Percentiles rank a stretch among this genome's conserved stretches.
These are phyloP conservation scores for Neocrepidodera transversa DNA, from an alignment of 2,888 invertebrate species.

Conservation along the genomic window DNA sequence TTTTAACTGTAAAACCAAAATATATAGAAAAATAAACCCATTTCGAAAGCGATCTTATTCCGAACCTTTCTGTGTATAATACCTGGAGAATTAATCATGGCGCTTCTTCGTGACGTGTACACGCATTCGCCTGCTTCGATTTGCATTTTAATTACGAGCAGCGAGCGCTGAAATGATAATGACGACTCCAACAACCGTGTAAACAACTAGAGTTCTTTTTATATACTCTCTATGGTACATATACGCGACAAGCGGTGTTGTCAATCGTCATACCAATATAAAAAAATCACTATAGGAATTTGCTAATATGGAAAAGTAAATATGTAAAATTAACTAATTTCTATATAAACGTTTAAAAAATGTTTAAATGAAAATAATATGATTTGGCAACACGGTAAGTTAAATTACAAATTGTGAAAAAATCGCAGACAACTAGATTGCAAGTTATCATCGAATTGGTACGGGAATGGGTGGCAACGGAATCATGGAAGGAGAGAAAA, in stretches of 20 bases:
- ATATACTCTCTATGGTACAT: background rate
- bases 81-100: slow-evolving; percentile 62
- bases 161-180: slow-evolving; percentile 71
- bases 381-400: too few relatives aligned
- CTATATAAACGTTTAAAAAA: too few relatives aligned
- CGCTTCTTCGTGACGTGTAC: slow-evolving; percentile 61
- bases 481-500: background rate
- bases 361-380: too few relatives aligned
- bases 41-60: background rate
- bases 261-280: too few relatives aligned
- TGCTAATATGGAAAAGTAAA: too few relatives aligned
- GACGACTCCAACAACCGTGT: slow-evolving; percentile 62
- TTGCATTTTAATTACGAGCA: slow-evolving; percentile 64
- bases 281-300: too few relatives aligned
- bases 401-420: background rate
- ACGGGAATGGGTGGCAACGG: slow-evolving; percentile 7
- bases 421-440: slow-evolving; percentile 7
- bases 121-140: slow-evolving; percentile 63
- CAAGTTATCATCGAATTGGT: background rate
- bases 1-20: too few relatives aligned
- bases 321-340: too few relatives aligned
- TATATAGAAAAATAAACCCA: too few relatives aligned
- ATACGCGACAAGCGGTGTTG: background rate
- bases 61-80: slow-evolving; percentile 6
- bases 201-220: slow-evolving; percentile 54